Conservation (phyloP, 2,797 vertebrate genomes). For the Paguma larvata region DNA sequence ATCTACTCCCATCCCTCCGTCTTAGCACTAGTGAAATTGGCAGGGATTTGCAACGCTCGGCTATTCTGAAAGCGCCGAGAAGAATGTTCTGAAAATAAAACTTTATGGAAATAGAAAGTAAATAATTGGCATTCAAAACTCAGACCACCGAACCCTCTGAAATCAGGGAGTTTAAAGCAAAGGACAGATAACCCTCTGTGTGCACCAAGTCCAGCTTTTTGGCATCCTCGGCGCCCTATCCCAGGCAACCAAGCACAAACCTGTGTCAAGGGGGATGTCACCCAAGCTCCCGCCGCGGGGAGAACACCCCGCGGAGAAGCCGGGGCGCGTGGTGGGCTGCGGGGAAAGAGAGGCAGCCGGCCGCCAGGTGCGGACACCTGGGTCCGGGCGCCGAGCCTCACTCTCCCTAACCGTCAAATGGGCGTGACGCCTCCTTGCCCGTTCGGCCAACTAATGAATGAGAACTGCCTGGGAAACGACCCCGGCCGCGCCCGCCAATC, state of each 20-base stretch:
- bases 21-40: background rate
- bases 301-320: background rate
- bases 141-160: background rate
- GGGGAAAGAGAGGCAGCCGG: background rate
- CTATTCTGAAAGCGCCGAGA: background rate
- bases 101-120: background rate
- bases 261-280: accelerated
- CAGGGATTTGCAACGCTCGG: background rate
- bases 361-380: background rate
- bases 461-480: background rate
- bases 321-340: accelerated
- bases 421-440: background rate
- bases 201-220: background rate
- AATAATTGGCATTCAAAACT: background rate
- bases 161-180: background rate
- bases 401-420: background rate
- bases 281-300: background rate
- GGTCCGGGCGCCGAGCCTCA: background rate
- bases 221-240: background rate
- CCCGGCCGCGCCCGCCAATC: background rate
- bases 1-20: background rate
- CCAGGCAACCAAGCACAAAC: background rate
- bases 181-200: background rate
- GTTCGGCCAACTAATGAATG: constrained; percentile 58
- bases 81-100: constrained; percentile 33